Evolutionary conservation across 2,888 invertebrate genomes (phyloP), one percentile per base, ranked within the genome.

Genomic region (Orthosia gracilis): DNA sequence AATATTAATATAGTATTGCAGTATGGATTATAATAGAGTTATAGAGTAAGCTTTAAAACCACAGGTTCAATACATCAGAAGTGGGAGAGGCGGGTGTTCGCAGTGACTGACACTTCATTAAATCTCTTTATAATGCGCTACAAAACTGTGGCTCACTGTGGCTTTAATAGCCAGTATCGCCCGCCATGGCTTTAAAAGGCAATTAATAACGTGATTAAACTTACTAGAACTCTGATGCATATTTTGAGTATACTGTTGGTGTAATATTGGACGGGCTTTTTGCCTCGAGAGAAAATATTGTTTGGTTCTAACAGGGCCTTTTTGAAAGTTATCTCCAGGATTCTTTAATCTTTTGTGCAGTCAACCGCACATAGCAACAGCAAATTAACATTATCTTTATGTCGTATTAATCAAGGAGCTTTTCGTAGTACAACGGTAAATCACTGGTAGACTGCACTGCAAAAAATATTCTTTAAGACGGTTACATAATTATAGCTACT

Each of bases 31-130:
- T 31, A 31, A 7, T 31, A 7, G 7, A 31, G 31, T 7, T 31
- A 31, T 31, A 4, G 7, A 40, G 40, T 9, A 40, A 40, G 40
- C 3, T 40, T 40, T 40, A 40, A 65, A 26, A 23, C 45, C 15
- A 21, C 54, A 21, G 18, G 7, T 58, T 50, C 31, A 52, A 59
- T 54, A 54, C 15, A 72, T 79, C 26, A 59, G 13, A 17, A 52
- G 45, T 31, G 40, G 40, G n/a, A 45, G 9, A 61, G 54, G 21
- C 52, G 17, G 21, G 3, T 15, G 23, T 15, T 61, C 31, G n/a
- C 45, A 40, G 23, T 77, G 80, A 79, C 55, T 61, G 80, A 57
- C 80, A 72, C 12, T 40, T 59, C 26, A 79, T 77, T 76, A 64
- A 78, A 72, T 67, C 40, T 73, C 67, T 76, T 78, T 47, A 40